Percentiles rank a stretch among this genome's conserved stretches.
Conservation (phyloP, 2,797 vertebrate genomes). For the Cephalopachus bancanus region DNA sequence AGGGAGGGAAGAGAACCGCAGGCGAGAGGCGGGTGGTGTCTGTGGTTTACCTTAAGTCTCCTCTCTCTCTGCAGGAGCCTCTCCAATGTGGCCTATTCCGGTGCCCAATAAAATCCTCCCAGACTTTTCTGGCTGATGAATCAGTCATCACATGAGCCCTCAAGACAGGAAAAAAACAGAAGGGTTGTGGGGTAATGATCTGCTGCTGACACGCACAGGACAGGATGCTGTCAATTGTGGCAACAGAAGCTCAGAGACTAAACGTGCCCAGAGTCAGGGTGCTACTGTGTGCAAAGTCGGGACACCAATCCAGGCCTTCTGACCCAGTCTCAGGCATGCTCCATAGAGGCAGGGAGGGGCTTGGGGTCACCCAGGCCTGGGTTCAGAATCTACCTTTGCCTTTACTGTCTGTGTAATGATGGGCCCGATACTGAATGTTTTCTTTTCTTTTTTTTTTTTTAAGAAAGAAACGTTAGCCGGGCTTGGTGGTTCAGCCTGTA, state of each 20-base stretch:
- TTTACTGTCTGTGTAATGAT: neutral
- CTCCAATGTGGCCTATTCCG: neutral
- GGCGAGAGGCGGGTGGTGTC: accelerated
- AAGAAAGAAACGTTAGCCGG: too few relatives aligned
- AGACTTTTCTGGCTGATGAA: neutral
- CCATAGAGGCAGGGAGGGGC: neutral
- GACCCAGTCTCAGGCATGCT: neutral
- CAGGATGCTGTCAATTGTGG: neutral
- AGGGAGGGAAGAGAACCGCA: accelerated
- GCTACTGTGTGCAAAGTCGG: neutral
- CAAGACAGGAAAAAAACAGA: neutral
- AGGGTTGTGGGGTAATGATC: neutral
- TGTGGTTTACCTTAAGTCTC: neutral
- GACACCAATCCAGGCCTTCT: neutral
- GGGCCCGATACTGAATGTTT: neutral
- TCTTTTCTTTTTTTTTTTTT: too few relatives aligned
- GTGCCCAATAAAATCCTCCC: neutral
- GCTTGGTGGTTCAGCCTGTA: too few relatives aligned
- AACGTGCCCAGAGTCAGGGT: neutral
- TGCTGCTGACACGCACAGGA: neutral
- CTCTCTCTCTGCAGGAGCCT: neutral
- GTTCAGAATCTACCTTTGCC: neutral
- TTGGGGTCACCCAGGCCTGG: neutral
- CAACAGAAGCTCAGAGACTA: neutral
- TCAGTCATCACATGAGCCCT: neutral